These are phyloP conservation scores for Sipha flava DNA, from an alignment of 1,140 invertebrate genomes.

Conservation along the genomic window DNA sequence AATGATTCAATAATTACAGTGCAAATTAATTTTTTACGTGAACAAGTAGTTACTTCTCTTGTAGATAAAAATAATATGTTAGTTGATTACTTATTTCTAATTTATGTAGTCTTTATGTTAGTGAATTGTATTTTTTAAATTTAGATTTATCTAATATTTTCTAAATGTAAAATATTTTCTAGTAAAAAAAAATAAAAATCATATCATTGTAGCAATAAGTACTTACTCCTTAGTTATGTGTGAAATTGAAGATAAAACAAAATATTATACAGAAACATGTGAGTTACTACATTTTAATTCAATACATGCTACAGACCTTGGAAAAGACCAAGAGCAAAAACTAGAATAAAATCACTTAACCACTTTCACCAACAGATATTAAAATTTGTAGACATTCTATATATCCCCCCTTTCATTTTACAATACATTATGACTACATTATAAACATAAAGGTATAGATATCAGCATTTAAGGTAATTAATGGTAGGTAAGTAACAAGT, in stretches of 20 bases:
- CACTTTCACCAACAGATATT: background rate
- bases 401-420: background rate
- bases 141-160: no score
- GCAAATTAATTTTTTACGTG: no score
- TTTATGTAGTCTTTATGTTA: no score
- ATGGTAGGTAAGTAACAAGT: background rate
- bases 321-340: conserved; percentile 16
- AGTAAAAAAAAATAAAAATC: no score
- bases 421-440: background rate
- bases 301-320: background rate
- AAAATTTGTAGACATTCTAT: background rate
- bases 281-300: background rate
- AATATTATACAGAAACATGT: background rate
- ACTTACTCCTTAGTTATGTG: background rate
- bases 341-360: conserved; percentile 23
- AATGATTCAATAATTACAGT: no score
- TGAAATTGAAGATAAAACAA: background rate
- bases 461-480: background rate
- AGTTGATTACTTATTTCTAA: no score
- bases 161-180: no score
- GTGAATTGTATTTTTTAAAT: no score
- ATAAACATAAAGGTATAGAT: background rate
- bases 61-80: no score
- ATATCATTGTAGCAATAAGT: no score
- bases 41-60: no score